Evolutionary conservation across 2,113 vertebrate genomes (phyloP), one percentile per base, ranked within the genome.

Genomic region (Arvicanthis niloticus): DNA sequence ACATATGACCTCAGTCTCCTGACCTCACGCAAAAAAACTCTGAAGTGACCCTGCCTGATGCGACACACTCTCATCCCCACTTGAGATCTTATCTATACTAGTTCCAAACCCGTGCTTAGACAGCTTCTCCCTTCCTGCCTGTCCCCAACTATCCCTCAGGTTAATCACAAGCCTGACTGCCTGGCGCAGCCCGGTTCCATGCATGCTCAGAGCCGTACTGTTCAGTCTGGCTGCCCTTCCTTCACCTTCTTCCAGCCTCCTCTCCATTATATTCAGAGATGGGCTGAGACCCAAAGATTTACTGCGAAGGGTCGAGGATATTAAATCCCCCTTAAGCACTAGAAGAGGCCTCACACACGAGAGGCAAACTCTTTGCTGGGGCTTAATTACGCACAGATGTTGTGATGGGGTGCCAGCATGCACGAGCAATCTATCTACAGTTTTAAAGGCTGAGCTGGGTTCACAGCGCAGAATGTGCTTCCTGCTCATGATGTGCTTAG

Each of bases 331-430:
- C 80, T 60, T 26, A 84, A 45, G n/a, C 87, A 95, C 81, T 80
- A 0, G 0, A 97, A 98, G 98, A 93, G 53, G 96, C 80, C 75
- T 95, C 88, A 40, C 92, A 97, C 97, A 65, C 13, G 73, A 97
- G 92, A 98, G 92, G 60, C 95, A 96, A 97, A 96, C 95, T 97
- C 97, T 98, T 97, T 80, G 73, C 97, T 37, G 91, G 92, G 92
- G 96, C 97, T 98, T 98, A 98, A 98, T 98, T 98, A 98, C 85
- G 42, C 98, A 95, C 98, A 99, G 98, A 98, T 98, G 96, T 98
- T 98, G 97, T 92, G 96, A 92, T 94, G 96, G 96, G 98, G 96
- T 95, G 96, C 97, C 98, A 95, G 91, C 34, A 13, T 93, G 93
- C 96, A 96, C 93, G 97, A 97, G 97, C 98, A 97, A 98, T 98